Evolutionary conservation across 2,797 vertebrate genomes (phyloP).

Genomic region (Furcifer pardalis): DNA sequence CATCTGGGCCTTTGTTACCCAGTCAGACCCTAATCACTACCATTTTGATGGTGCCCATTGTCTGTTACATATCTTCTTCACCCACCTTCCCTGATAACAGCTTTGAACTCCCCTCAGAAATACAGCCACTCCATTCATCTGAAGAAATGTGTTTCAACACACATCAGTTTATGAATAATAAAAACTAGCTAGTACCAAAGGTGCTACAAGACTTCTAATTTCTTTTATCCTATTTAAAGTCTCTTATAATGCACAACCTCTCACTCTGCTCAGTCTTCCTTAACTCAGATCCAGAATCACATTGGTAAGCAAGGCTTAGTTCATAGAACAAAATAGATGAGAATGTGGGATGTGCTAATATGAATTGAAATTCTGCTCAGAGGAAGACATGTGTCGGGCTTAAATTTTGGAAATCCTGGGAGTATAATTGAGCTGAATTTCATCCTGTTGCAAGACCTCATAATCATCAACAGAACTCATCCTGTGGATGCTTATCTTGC

Average conservation of each 20-base stretch:
- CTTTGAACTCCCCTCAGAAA: too few relatives aligned
- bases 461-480: background rate
- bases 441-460: background rate
- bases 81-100: too few relatives aligned
- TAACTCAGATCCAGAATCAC: background rate
- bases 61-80: too few relatives aligned
- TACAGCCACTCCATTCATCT: too few relatives aligned
- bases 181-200: too few relatives aligned
- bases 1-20: too few relatives aligned
- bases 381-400: background rate
- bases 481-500: background rate
- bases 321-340: background rate
- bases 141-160: too few relatives aligned
- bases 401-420: background rate
- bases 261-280: background rate
- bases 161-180: too few relatives aligned
- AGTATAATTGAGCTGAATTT: background rate
- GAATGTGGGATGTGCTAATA: background rate
- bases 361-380: background rate
- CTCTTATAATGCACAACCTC: background rate
- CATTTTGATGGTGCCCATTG: too few relatives aligned
- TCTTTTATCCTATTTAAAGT: background rate
- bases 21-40: too few relatives aligned
- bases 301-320: background rate
- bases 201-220: too few relatives aligned